phyloP scores from a whole-genome alignment of 2,888 invertebrate species.

The Eudasyphora cyanicolor region DNA sequence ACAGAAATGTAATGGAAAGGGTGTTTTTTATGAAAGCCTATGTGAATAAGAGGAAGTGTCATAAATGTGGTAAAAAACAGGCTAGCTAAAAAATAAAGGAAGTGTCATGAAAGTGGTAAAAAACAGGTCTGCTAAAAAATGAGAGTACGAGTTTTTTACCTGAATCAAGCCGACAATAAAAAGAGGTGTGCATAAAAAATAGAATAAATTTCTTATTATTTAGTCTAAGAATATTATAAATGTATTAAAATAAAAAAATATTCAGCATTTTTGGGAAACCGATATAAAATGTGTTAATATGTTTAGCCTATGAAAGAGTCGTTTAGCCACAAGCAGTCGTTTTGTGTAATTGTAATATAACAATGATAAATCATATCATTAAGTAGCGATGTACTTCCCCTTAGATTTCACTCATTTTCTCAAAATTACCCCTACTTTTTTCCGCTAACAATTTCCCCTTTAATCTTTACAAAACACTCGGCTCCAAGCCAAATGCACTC shows the following conservation, averaged over 20 bases:
- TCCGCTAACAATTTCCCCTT: background rate
- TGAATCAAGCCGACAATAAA: background rate
- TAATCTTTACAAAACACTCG: background rate
- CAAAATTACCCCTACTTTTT: background rate
- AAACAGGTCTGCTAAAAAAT: background rate
- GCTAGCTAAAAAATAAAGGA: background rate
- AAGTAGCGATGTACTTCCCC: too few species aligned
- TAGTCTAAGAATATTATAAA: too few species aligned
- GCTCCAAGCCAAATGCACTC: background rate
- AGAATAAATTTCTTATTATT: background rate
- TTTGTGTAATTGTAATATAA: too few species aligned
- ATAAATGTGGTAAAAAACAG: too few species aligned
- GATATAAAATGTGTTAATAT: too few species aligned
- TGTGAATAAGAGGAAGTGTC: background rate
- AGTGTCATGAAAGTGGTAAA: constrained; percentile 28
- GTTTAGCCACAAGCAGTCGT: too few species aligned
- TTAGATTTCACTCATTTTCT: background rate
- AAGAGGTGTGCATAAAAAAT: background rate
- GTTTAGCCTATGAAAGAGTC: too few species aligned
- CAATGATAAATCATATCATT: too few species aligned
- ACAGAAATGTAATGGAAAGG: background rate
- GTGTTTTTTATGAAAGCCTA: too few species aligned
- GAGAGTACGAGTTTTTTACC: background rate
- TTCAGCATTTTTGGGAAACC: too few species aligned
- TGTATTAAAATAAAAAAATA: too few species aligned